Evolutionary conservation across 2,797 vertebrate species (phyloP).

Genomic region (Tamandua tetradactyla): DNA sequence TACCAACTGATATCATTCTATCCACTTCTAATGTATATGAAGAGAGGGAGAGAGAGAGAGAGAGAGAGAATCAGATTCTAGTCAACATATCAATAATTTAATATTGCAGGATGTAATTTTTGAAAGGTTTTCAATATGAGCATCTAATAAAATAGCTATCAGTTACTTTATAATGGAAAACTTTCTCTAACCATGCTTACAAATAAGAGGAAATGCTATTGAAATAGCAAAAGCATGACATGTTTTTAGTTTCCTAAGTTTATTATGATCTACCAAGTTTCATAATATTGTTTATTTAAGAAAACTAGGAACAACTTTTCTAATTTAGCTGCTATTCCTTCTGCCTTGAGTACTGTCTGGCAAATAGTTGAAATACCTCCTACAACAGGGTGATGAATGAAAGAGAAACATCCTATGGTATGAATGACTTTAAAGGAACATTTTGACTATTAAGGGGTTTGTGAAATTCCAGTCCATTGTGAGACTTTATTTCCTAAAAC

Average conservation of each 20-base stretch:
- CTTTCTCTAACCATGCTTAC: background rate
- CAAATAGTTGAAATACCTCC: background rate
- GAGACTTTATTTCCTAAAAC: background rate
- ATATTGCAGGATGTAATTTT: background rate
- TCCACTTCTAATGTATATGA: constrained; percentile 10
- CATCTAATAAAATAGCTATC: background rate
- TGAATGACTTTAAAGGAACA: background rate
- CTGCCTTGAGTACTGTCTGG: background rate
- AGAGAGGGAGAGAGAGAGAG: too few relatives aligned
- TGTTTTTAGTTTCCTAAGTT: background rate
- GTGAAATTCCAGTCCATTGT: background rate
- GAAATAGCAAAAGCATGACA: background rate
- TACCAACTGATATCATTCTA: background rate
- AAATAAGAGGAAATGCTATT: background rate
- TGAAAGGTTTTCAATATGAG: background rate
- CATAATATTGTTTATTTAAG: constrained; percentile 36
- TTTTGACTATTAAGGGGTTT: background rate
- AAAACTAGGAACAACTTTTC: background rate
- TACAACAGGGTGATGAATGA: background rate
- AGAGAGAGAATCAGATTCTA: too few relatives aligned
- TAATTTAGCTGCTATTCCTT: background rate
- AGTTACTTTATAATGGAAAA: background rate
- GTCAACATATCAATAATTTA: background rate
- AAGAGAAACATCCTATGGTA: background rate
- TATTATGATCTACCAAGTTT: background rate